Evolutionary conservation across 2,888 invertebrate genomes (phyloP).

Genomic region (Hedychridium roseum): DNA sequence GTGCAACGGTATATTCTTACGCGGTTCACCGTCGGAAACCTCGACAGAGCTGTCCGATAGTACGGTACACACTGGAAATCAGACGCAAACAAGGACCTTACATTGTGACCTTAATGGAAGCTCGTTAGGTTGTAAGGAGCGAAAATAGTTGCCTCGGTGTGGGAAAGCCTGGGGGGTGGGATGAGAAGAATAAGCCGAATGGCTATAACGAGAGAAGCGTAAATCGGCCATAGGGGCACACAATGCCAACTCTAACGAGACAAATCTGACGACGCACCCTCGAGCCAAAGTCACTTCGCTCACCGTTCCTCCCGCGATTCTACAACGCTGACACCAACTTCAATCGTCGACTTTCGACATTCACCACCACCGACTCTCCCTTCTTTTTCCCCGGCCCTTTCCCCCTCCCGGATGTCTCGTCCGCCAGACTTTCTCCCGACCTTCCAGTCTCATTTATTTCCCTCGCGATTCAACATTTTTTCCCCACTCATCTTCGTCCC

Average conservation of each 20-base stretch:
- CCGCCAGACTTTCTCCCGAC: conserved; percentile 5
- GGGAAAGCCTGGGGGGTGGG: conserved; percentile 1
- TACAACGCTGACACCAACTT: conserved; percentile 27
- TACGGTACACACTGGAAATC: conserved; percentile 12
- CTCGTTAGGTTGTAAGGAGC: conserved; percentile 38
- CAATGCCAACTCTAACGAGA: conserved; percentile 63
- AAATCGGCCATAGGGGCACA: conserved; percentile 53
- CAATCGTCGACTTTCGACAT: conserved; percentile 24
- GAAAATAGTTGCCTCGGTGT: not conserved
- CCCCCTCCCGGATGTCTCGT: too few relatives aligned
- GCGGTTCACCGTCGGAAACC: too few relatives aligned
- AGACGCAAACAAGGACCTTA: conserved; percentile 34
- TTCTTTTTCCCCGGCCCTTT: too few relatives aligned
- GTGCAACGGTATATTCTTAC: too few relatives aligned
- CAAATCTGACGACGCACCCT: conserved; percentile 60
- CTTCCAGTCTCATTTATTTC: conserved; percentile 9
- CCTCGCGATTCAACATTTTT: not conserved
- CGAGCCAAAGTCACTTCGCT: conserved; percentile 29
- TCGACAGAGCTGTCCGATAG: too few relatives aligned
- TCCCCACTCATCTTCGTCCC: too few relatives aligned
- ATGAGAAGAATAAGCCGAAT: conserved; percentile 13
- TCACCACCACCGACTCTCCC: conserved; percentile 2
- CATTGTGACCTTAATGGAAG: conserved; percentile 43
- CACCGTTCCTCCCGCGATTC: conserved; percentile 27
- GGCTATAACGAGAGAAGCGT: conserved; percentile 42